phyloP scores from a whole-genome alignment of 1,140 invertebrate genomes.

The Aphelinus atriplicis region DNA sequence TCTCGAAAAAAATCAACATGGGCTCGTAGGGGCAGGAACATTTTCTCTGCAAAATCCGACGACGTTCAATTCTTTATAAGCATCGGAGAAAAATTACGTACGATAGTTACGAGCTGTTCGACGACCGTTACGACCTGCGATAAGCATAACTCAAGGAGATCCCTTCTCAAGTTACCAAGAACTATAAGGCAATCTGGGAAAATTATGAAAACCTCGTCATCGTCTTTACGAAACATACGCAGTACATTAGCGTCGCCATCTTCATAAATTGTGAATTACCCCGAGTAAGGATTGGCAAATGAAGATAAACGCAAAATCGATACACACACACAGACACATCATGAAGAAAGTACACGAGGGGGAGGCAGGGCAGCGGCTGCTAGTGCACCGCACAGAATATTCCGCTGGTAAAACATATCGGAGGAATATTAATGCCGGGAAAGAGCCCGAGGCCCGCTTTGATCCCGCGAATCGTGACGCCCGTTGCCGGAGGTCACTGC shows the following conservation, averaged over 20 bases:
- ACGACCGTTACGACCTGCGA: too few species aligned
- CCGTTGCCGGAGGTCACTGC: slow-evolving; percentile 14
- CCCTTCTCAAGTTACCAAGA: too few species aligned
- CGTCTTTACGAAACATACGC: too few species aligned
- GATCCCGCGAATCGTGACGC: slow-evolving; percentile 28
- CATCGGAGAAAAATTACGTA: too few species aligned
- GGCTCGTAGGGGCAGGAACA: too few species aligned
- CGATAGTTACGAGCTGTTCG: too few species aligned
- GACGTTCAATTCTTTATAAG: too few species aligned
- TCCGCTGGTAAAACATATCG: slow-evolving; percentile 31
- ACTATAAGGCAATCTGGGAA: too few species aligned
- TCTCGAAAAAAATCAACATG: too few species aligned
- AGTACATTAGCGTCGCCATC: background rate
- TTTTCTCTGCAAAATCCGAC: too few species aligned
- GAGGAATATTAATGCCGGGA: slow-evolving; percentile 32
- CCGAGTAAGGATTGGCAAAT: slow-evolving; percentile 27
- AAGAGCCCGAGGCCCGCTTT: slow-evolving; percentile 31
- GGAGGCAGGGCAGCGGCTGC: background rate
- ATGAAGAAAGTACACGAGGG: background rate
- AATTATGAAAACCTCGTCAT: too few species aligned
- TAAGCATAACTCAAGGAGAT: too few species aligned
- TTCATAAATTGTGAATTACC: slow-evolving; percentile 36
- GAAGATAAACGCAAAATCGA: slow-evolving; percentile 37
- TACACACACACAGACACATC: slow-evolving; percentile 2
- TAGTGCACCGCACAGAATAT: background rate